Percentiles rank a stretch among this genome's conserved stretches.
Conservation (phyloP, 1,140 invertebrate genomes). For the Ooceraea biroi region DNA sequence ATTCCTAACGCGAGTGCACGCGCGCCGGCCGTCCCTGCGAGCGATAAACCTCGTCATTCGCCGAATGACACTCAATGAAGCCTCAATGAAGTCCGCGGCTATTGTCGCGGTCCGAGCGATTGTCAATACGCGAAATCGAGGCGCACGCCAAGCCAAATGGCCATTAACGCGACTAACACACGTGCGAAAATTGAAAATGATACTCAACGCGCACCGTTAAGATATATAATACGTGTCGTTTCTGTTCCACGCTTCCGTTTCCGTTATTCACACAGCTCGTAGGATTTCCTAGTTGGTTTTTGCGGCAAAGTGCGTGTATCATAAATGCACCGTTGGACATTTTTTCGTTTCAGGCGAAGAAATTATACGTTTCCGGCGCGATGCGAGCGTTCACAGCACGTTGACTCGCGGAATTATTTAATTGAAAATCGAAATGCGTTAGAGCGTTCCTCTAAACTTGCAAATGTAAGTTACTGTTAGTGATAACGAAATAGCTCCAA, state of each 20-base stretch:
- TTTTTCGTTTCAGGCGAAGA: background rate
- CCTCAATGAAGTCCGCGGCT: constrained; percentile 58
- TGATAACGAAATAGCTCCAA: background rate
- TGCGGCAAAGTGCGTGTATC: background rate
- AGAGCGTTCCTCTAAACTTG: no score
- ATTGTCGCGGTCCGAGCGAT: constrained; percentile 18
- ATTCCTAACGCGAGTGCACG: constrained; percentile 54
- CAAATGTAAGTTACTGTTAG: background rate
- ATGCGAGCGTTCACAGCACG: background rate
- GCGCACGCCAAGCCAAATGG: background rate
- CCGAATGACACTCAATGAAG: constrained; percentile 54
- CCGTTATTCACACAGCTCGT: background rate
- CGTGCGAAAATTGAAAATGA: constrained; percentile 52
- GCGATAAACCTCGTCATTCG: constrained; percentile 6
- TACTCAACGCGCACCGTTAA: background rate
- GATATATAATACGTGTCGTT: constrained; percentile 12
- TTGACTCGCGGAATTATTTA: background rate
- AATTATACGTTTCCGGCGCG: background rate
- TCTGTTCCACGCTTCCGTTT: background rate
- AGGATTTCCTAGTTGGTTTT: constrained; percentile 1
- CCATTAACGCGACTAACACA: background rate
- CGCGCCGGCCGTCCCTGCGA: background rate
- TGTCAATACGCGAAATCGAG: constrained; percentile 52
- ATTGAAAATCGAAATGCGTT: background rate
- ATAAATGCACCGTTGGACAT: background rate